These are phyloP conservation scores for Acromyrmex charruanus DNA, from an alignment of 1,140 invertebrate species.

Conservation along the genomic window DNA sequence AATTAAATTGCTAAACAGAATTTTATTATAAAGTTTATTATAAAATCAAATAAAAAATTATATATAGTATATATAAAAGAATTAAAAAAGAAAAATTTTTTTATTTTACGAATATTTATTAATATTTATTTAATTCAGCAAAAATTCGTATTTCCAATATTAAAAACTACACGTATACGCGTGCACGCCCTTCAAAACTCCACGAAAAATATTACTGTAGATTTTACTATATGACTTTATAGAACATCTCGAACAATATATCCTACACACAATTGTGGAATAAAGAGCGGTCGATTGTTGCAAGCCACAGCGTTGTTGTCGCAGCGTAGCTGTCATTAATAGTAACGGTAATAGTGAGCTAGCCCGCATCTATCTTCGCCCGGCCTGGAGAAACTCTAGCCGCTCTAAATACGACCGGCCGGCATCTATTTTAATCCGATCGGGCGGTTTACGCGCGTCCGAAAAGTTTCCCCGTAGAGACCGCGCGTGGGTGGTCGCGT, in stretches of 20 bases:
- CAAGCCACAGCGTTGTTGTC: slow-evolving; percentile 22
- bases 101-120: neutral
- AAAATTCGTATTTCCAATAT: neutral
- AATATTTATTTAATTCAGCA: neutral
- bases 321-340: slow-evolving; percentile 48
- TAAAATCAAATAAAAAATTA: neutral
- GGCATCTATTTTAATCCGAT: slow-evolving; percentile 73
- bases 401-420: slow-evolving; percentile 63
- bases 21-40: neutral
- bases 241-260: slow-evolving; percentile 7
- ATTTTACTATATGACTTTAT: neutral
- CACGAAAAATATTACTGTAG: neutral
- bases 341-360: slow-evolving; percentile 66
- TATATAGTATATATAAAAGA: no score
- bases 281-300: slow-evolving; percentile 14
- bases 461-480: slow-evolving; percentile 55
- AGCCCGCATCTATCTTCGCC: slow-evolving; percentile 67
- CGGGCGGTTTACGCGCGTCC: slow-evolving; percentile 59
- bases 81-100: neutral
- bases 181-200: neutral
- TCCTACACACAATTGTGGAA: slow-evolving; percentile 9
- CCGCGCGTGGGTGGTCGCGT: slow-evolving; percentile 1
- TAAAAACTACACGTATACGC: neutral
- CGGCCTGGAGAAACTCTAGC: slow-evolving; percentile 67
- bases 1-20: neutral